phyloP scores from a whole-genome alignment of 2,888 invertebrate species.

The Spisula subtruncata region DNA sequence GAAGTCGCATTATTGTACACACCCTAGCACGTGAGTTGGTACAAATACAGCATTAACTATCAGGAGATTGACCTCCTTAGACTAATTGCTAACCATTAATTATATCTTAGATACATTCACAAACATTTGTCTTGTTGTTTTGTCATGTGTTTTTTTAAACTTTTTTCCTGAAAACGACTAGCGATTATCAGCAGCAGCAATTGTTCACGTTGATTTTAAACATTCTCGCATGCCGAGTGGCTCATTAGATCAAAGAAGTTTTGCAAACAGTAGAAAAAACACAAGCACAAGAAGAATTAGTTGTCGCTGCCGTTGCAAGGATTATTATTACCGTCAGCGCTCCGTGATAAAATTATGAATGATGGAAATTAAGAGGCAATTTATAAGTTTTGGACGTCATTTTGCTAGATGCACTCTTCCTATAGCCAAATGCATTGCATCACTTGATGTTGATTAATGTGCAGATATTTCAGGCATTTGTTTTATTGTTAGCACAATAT shows the following conservation, averaged over 20 bases:
- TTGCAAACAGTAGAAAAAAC: background rate
- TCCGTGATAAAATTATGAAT: background rate
- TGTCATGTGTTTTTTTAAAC: background rate
- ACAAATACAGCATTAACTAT: background rate
- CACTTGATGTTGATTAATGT: too few species aligned
- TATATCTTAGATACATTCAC: background rate
- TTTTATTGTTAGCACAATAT: too few species aligned
- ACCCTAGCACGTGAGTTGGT: background rate
- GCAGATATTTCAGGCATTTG: too few species aligned
- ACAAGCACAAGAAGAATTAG: background rate
- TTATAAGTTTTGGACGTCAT: background rate
- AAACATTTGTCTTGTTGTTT: conserved; percentile 7
- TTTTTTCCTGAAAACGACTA: background rate
- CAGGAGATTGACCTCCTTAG: background rate
- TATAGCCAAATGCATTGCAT: too few species aligned
- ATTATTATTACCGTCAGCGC: background rate
- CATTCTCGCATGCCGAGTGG: background rate
- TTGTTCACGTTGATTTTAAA: conserved; percentile 6
- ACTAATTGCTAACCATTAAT: conserved; percentile 12
- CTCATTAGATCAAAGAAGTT: conserved; percentile 20
- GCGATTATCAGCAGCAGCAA: background rate
- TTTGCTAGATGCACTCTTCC: background rate
- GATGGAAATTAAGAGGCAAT: too few species aligned
- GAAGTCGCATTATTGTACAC: too few species aligned
- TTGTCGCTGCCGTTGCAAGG: background rate